Evolutionary conservation across 2,888 invertebrate species (phyloP), one percentile per base, ranked within the genome.

Genomic region (Agonopterix alstromeriana): DNA sequence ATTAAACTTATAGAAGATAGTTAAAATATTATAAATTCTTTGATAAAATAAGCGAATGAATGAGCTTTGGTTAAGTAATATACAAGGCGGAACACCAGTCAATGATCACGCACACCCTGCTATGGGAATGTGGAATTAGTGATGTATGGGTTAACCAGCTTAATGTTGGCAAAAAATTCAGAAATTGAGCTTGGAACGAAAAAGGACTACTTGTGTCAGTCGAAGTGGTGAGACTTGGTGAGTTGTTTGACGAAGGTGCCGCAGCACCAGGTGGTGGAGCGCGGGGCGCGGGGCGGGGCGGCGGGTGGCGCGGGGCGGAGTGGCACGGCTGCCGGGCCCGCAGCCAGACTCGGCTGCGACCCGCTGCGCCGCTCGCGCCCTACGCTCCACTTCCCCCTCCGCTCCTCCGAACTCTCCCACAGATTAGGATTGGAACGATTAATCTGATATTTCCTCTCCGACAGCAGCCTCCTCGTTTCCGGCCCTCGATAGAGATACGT

Each of bases 211-310:
- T 74, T 70, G 61, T 78, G 80, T 85, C 89, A 93, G 82, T 93
- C 93, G 83, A 92, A 91, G 73, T 93, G 93, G 73, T 94, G 93
- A 48, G 94, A 93, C 82, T 93, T 93, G 64, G 92, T 92, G 84
- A 94, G 91, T 63, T 94, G 94, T 79, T 93, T 93, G 75, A 94
- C 94, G 83, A 94, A 93, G 61, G 93, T 92, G 73, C 94, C 94
- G 79, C 94, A 94, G 80, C 94, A 94, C 94, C 94, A 94, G 35
- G 92, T 92, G 57, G 92, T 91, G 52, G 92, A 92, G 61, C 92
- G 90, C 42, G 90, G 89, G 49, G 90, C 90, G 65, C 84, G 84
- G 35, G 63, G 73, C 51, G 64, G 65, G 50, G 61, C 73, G 38
- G 66, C 59, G 50, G 67, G 54, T 41, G 51, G 45, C 44, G 53